Conservation (phyloP, 2,797 vertebrate species). For the Monodelphis domestica region DNA sequence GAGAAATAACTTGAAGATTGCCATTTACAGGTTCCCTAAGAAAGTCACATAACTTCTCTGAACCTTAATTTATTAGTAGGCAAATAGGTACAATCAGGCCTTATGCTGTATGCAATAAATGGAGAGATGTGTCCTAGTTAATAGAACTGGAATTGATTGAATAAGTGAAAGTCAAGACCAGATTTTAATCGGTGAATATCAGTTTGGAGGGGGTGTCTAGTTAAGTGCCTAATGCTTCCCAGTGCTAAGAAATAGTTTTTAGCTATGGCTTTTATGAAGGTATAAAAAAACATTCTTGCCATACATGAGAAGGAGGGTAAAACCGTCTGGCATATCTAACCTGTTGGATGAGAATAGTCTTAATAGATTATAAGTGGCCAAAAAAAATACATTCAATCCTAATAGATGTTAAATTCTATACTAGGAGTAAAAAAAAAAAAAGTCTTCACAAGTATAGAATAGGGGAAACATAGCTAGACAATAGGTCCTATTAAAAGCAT, state of each 20-base stretch:
- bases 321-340: not conserved
- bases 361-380: not conserved
- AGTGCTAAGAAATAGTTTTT: not conserved
- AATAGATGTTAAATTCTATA: not conserved
- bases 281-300: not conserved
- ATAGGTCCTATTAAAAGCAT: not conserved
- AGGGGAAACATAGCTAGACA: not conserved
- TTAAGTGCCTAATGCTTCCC: not conserved
- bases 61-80: not conserved
- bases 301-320: not conserved
- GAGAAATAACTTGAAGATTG: not conserved
- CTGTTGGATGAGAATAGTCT: not conserved
- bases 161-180: not conserved
- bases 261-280: not conserved
- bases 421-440: not conserved
- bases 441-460: not conserved
- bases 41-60: not conserved
- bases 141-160: not conserved
- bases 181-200: not conserved
- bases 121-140: not conserved
- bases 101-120: not conserved
- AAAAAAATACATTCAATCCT: not conserved
- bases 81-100: not conserved
- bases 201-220: not conserved
- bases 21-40: not conserved